Conservation (phyloP, 2,113 vertebrate species). For the Clarias gariepinus region DNA sequence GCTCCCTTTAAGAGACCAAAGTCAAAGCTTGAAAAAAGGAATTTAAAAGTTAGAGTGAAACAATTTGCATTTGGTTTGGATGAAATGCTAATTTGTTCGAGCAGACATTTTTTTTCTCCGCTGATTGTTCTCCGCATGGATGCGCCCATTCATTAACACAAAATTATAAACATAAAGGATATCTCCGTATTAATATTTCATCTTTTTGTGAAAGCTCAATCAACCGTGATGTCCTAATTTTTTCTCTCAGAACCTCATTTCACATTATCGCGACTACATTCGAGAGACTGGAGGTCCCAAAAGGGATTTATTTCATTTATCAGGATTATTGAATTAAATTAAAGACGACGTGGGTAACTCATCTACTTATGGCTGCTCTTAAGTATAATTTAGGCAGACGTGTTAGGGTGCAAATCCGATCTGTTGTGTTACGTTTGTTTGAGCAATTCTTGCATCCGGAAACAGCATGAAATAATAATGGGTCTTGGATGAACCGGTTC, state of each 20-base stretch:
- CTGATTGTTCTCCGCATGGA: conserved; percentile 83
- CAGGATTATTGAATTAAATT: conserved; percentile 86
- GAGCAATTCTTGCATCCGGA: conserved; percentile 70
- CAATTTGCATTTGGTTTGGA: conserved; percentile 76
- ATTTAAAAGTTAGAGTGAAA: conserved; percentile 79
- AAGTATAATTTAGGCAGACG: conserved; percentile 73
- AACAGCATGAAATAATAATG: not conserved
- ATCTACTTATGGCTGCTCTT: conserved; percentile 75
- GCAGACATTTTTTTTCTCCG: conserved; percentile 54
- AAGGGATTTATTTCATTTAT: conserved; percentile 86
- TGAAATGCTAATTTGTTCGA: conserved; percentile 77
- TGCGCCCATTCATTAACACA: conserved; percentile 80
- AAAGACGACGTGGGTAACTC: conserved; percentile 75
- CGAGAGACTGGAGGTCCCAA: conserved; percentile 78
- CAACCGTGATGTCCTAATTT: conserved; percentile 84
- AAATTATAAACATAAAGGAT: conserved; percentile 85
- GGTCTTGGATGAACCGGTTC: not conserved
- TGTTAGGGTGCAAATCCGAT: conserved; percentile 68
- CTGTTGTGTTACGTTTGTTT: conserved; percentile 65
- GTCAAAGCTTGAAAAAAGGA: conserved; percentile 73
- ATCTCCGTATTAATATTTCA: conserved; percentile 81
- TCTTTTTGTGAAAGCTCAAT: conserved; percentile 83
- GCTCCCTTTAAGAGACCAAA: conserved; percentile 54
- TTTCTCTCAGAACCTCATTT: conserved; percentile 80
- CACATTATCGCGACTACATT: conserved; percentile 77